These are phyloP conservation scores for Fukomys damarensis DNA, from an alignment of 2,113 vertebrate genomes.

Conservation along the genomic window DNA sequence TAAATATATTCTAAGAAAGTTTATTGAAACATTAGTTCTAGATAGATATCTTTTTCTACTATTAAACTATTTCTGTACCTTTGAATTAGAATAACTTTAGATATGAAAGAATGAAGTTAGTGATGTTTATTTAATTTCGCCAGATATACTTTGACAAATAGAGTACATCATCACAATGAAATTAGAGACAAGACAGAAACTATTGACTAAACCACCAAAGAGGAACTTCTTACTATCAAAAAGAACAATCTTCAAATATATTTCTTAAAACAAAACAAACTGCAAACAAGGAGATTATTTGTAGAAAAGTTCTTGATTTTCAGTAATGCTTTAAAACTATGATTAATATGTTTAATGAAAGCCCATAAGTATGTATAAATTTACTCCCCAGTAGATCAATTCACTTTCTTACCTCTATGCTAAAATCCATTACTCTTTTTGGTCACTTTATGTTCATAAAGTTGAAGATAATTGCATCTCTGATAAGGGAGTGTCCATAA, in stretches of 20 bases:
- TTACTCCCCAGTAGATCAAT: background rate
- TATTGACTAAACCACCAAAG: background rate
- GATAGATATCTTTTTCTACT: background rate
- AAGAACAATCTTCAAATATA: background rate
- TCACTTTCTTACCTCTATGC: conserved; percentile 18
- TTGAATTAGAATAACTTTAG: background rate
- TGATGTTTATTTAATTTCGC: background rate
- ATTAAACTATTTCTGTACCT: background rate
- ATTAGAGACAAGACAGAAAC: background rate
- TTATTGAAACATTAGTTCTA: background rate
- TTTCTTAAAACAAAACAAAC: conserved; percentile 1
- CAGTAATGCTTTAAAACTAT: conserved; percentile 2
- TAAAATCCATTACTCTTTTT: conserved; percentile 46
- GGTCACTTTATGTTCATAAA: background rate
- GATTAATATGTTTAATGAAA: conserved; percentile 1
- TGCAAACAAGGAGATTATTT: background rate
- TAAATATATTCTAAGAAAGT: background rate
- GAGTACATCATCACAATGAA: background rate
- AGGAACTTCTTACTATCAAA: background rate
- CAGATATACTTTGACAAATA: background rate
- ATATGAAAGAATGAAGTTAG: background rate
- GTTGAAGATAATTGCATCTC: conserved; percentile 41
- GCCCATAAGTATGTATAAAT: background rate
- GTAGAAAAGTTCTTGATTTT: background rate
- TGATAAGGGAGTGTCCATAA: conserved; percentile 24